Conservation (phyloP, 2,797 vertebrate genomes). For the Typhlichthys subterraneus region DNA sequence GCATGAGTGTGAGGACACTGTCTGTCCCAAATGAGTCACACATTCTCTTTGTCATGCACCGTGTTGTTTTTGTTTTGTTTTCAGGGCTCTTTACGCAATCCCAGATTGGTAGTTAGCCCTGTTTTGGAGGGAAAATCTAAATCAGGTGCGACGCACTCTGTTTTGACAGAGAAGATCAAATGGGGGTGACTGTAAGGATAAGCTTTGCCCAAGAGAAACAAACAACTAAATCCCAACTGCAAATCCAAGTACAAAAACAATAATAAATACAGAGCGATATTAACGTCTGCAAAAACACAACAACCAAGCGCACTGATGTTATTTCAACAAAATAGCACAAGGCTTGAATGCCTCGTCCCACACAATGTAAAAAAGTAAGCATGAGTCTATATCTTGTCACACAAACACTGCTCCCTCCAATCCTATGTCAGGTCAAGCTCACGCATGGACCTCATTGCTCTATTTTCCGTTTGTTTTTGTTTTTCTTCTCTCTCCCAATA, state of each 20-base stretch:
- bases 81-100: constrained; percentile 39
- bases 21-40: constrained; percentile 52
- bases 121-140: constrained; percentile 53
- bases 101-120: constrained; percentile 27
- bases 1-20: constrained; percentile 27
- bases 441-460: constrained; percentile 48
- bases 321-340: constrained; percentile 8
- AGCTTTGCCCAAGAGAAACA: constrained; percentile 35
- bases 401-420: constrained; percentile 25
- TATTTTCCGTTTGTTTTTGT: constrained; percentile 45
- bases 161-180: constrained; percentile 51
- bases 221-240: constrained; percentile 42
- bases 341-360: constrained; percentile 16
- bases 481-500: constrained; percentile 43
- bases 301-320: constrained; percentile 17
- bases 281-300: constrained; percentile 14
- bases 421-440: constrained; percentile 43
- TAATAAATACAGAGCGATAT: constrained; percentile 26
- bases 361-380: constrained; percentile 7
- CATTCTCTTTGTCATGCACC: constrained; percentile 48
- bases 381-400: no score
- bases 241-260: constrained; percentile 28
- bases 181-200: constrained; percentile 34
- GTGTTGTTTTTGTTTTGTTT: constrained; percentile 48
- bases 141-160: constrained; percentile 55